Base-by-base conservation (phyloP, 2,797 vertebrate genomes). In the Echiichthys vipera region DNA sequence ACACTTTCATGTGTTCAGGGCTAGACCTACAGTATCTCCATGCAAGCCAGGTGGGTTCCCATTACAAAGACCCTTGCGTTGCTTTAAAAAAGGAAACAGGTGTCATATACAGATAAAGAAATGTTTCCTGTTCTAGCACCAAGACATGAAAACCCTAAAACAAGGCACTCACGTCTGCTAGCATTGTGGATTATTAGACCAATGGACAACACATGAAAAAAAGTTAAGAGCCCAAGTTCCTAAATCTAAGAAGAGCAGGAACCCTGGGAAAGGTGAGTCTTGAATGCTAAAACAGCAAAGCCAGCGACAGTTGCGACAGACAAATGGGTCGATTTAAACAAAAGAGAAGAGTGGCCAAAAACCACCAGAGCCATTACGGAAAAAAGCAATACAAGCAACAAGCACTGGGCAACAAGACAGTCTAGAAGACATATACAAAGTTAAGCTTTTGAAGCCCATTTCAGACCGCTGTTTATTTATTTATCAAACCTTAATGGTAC, bases 351-450 rank as follows among this genome's bases (percentile, higher is more conserved):
- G 47, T 47, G 72, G 70, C 77, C 32, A 47, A 73, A 82, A 84
- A 71, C 84, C 80, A 70, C 65, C 37, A 17, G 65, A 81, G 71
- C 59, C 70, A 54, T 71, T 63, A 72, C 39, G 62, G 57, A 40
- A 59, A 80, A 22, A 81, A 85, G 74, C 78, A 58, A 76, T 32
- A 63, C 62, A 84, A 83, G 87, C 90, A 78, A 87, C 57, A 87
- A 88, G 81, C 76, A 77, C 40, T 56, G 64, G 42, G 57, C 77
- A 66, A 53, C 20, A 17, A 49, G 45, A 45, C 25, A 61, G n/a
- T 51, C 47, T 34, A 49, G 1, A 17, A 49, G 1, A 17, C 37
- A 20, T 42, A 22, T 29, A 47, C 4, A 22, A 65, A 58, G 55
- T 55, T 1, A 79, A 63, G 65, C 59, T 30, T 47, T 43, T 59